These are phyloP conservation scores for Eristalis tenax DNA, from an alignment of 2,888 invertebrate genomes.

Conservation along the genomic window DNA sequence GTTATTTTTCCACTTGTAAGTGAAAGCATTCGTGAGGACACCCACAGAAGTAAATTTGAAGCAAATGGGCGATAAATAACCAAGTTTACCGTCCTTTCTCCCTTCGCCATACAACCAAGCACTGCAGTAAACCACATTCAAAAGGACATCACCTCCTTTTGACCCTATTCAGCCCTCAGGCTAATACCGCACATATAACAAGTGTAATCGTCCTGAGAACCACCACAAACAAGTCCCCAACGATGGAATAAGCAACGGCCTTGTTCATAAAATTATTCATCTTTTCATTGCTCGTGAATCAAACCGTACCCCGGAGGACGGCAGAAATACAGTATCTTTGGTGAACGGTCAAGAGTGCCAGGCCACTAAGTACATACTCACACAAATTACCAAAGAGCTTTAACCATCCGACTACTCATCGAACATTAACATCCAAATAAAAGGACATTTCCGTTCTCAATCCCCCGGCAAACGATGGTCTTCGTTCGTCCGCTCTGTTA, in stretches of 20 bases:
- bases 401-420: slow-evolving; percentile 44
- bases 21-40: no score
- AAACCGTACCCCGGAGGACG: background rate
- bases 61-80: background rate
- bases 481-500: slow-evolving; percentile 47
- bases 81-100: background rate
- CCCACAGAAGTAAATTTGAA: no score
- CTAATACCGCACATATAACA: background rate
- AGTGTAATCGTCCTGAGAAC: slow-evolving; percentile 21
- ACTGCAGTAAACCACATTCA: background rate
- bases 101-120: background rate
- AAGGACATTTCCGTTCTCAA: slow-evolving; percentile 33
- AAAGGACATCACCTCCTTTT: background rate
- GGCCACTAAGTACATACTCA: slow-evolving; percentile 26
- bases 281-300: slow-evolving; percentile 3
- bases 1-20: no score
- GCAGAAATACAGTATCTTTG: background rate
- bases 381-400: slow-evolving; percentile 22
- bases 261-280: slow-evolving; percentile 21
- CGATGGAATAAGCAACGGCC: background rate
- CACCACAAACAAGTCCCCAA: background rate
- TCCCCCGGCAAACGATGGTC: slow-evolving; percentile 35
- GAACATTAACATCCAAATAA: slow-evolving; percentile 61
- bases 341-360: background rate
- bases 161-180: background rate